Conservation (phyloP, 2,113 vertebrate genomes). For the Scytalopus superciliaris region DNA sequence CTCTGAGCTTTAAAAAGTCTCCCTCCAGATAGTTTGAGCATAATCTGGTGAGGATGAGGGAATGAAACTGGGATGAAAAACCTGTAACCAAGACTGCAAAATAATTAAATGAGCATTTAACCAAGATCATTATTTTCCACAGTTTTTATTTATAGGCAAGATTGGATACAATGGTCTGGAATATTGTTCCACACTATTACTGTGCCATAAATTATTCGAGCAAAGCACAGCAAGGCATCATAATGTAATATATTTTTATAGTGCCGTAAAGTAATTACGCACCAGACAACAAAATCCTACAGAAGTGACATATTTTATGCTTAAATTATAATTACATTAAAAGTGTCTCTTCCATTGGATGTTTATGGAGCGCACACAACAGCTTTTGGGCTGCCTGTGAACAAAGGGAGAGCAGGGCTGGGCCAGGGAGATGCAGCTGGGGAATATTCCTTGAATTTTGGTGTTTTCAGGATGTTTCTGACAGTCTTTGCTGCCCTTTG, state of each 20-base stretch:
- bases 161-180: slow-evolving; percentile 29
- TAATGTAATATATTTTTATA: slow-evolving; percentile 51
- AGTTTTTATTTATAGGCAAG: slow-evolving; percentile 33
- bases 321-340: slow-evolving; percentile 68
- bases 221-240: slow-evolving; percentile 19
- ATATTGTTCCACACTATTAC: slow-evolving; percentile 52
- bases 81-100: background rate
- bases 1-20: background rate
- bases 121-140: slow-evolving; percentile 28
- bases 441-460: background rate
- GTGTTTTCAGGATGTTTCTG: background rate
- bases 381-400: background rate
- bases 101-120: slow-evolving; percentile 28
- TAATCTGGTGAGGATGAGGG: background rate
- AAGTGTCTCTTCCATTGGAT: slow-evolving; percentile 17
- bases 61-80: background rate
- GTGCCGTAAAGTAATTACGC: slow-evolving; percentile 44
- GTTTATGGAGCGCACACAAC: background rate
- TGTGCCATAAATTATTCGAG: slow-evolving; percentile 61
- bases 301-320: slow-evolving; percentile 61
- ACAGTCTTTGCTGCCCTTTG: background rate
- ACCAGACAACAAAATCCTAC: slow-evolving; percentile 33
- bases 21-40: background rate
- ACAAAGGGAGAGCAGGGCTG: background rate
- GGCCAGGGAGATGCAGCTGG: background rate